Conservation (phyloP, 1,140 invertebrate genomes). For the Saccostrea glomerata region DNA sequence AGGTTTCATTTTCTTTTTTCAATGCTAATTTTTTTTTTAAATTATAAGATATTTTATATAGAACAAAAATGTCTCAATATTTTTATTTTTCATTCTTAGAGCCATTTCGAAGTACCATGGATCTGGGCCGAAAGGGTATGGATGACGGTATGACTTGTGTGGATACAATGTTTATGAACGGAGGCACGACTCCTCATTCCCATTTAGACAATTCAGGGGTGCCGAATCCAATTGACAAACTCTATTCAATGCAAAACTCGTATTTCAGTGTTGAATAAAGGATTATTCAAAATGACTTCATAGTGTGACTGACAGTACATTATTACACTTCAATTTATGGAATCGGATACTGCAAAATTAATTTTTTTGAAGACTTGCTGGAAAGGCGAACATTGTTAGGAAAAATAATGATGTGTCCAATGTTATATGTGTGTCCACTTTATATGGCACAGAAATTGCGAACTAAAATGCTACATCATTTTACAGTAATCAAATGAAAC, state of each 20-base stretch:
- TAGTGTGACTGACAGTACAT: neutral
- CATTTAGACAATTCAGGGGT: slow-evolving; percentile 42
- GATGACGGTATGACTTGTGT: slow-evolving; percentile 51
- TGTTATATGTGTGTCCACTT: neutral
- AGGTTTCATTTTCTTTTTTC: neutral
- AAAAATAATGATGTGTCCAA: neutral
- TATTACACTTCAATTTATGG: neutral
- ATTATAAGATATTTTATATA: too few relatives aligned
- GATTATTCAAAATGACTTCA: too few relatives aligned
- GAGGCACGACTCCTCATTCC: slow-evolving; percentile 40
- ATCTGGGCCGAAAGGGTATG: slow-evolving; percentile 37
- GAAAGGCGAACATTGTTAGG: neutral
- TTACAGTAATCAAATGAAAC: neutral
- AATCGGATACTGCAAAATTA: neutral
- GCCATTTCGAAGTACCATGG: slow-evolving; percentile 39
- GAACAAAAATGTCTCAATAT: too few relatives aligned
- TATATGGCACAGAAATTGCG: neutral
- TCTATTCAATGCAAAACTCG: slow-evolving; percentile 91
- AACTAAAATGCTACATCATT: neutral
- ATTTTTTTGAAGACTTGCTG: neutral
- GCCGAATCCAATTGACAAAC: slow-evolving; percentile 95
- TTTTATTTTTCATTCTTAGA: slow-evolving; percentile 33
- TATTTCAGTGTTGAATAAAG: slow-evolving; percentile 63
- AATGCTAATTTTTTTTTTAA: too few relatives aligned
- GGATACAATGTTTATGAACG: slow-evolving; percentile 52